Conservation (phyloP, 2,113 vertebrate genomes). For the Misgurnus anguillicaudatus region DNA sequence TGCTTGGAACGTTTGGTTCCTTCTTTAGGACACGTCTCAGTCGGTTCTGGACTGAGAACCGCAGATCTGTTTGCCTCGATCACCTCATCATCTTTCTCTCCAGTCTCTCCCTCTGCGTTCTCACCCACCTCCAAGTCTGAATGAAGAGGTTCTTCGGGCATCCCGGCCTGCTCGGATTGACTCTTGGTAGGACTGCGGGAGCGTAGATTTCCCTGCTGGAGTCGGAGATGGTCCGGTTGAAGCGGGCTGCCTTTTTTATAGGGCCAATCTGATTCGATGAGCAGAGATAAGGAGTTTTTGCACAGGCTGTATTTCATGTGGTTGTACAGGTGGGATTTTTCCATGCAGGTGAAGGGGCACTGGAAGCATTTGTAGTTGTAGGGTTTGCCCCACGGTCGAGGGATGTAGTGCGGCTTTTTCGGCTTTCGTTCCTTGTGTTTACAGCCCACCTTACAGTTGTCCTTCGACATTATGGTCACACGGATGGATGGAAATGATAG, state of each 20-base stretch:
- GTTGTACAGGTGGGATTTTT: constrained; percentile 99
- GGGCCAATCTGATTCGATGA: constrained; percentile 92
- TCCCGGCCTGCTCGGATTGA: constrained; percentile 55
- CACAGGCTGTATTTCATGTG: constrained; percentile 99
- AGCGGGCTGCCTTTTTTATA: constrained; percentile 86
- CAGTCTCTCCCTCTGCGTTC: constrained; percentile 52
- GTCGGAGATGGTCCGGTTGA: constrained; percentile 78
- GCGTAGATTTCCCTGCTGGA: constrained; percentile 73
- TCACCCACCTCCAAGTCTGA: constrained; percentile 70
- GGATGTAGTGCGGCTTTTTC: constrained; percentile 98
- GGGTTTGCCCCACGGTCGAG: constrained; percentile 94
- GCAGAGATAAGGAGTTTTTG: constrained; percentile 94
- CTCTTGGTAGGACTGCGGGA: constrained; percentile 57
- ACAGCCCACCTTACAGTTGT: constrained; percentile 83
- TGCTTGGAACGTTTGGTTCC: constrained; percentile 69
- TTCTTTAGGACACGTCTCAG: constrained; percentile 63
- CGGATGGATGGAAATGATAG: not conserved
- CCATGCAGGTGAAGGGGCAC: constrained; percentile 99
- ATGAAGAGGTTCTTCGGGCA: constrained; percentile 57
- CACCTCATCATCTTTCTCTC: constrained; percentile 59
- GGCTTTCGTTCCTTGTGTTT: constrained; percentile 94
- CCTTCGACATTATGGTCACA: constrained; percentile 83
- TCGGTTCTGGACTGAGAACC: constrained; percentile 54
- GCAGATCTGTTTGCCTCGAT: constrained; percentile 43
- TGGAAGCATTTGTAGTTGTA: constrained; percentile 99